Evolutionary conservation across 2,113 vertebrate genomes (phyloP), one percentile per base, ranked within the genome.

Genomic region (Acrocephalus kingi): DNA sequence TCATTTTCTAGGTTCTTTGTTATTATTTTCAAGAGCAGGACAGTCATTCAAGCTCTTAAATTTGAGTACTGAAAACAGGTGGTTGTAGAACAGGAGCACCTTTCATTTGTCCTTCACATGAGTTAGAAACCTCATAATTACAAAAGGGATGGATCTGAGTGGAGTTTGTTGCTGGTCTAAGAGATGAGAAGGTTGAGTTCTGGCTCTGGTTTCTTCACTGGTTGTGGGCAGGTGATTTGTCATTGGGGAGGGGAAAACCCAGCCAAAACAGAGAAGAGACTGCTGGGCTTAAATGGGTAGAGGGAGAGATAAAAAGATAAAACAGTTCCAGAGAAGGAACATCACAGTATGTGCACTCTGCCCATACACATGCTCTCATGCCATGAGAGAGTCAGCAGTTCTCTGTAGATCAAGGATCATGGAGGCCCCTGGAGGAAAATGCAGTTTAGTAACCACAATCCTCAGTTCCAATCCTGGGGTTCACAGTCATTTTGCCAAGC

Each of bases 121-220:
- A 87, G 43, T 96, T 96, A 96, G 76, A 97, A 97, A 96, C 63
- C 88, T 87, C 88, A 48, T 94, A 85, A 73, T 96, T 96, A 94
- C 82, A 96, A 96, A 97, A 95, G 48, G 79, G 46, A 58, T 86
- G 59, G 83, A 91, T 74, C 85, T 74, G 43, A 90, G 66, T 85
- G 64, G 84, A 94, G 51, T 87, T 92, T 85, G 49, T 93, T 97
- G 97, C 97, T 97, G 97, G 97, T 97, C 96, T 96, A 72, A 91
- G 71, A 92, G 84, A 89, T 90, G 84, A 93, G 83, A 93, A 86
- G 49, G 59, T 74, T 89, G 78, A 90, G 41, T 94, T 95, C 82
- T 93, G 69, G 52, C 77, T 97, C 90, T 77, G 37, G 48, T 93
- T 95, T 68, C 66, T 93, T 85, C 80, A 80, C 82, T 96, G 81